phyloP scores from a whole-genome alignment of 2,113 vertebrate species.

The Paramisgurnus dabryanus region DNA sequence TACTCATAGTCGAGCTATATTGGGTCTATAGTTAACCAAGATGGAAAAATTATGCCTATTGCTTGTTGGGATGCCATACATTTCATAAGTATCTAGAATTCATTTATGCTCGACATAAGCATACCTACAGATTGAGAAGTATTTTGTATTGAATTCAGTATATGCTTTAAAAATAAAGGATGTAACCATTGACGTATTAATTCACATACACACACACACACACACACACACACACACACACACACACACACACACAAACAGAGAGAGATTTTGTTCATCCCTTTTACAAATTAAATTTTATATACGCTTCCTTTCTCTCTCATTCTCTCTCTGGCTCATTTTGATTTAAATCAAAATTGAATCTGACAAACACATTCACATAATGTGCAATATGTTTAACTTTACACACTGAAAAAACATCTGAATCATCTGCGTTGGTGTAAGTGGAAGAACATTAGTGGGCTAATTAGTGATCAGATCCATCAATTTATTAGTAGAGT shows the following conservation, averaged over 20 bases:
- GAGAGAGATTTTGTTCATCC: background rate
- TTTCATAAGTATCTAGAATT: too few species aligned
- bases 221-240: background rate
- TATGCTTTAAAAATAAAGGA: too few species aligned
- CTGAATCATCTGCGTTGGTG: background rate
- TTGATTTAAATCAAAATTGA: background rate
- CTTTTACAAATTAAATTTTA: background rate
- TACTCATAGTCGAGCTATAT: too few species aligned
- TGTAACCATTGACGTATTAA: too few species aligned
- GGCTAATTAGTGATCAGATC: slow-evolving; percentile 14
- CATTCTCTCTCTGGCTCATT: background rate
- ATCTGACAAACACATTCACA: background rate
- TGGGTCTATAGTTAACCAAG: too few species aligned
- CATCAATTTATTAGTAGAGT: slow-evolving; percentile 33
- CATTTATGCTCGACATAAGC: too few species aligned
- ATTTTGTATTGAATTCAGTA: too few species aligned
- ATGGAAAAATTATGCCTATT: too few species aligned
- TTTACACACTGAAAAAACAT: background rate
- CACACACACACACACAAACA: background rate
- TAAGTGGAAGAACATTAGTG: background rate
- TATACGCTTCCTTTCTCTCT: background rate
- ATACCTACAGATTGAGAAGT: too few species aligned
- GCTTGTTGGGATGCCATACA: too few species aligned
- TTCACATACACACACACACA: background rate
- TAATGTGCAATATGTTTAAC: background rate